A percentile compares a stretch with the other conserved stretches of the same genome.
Evolutionary conservation across 2,888 invertebrate species (phyloP).

Genomic region (Tinea semifulvella): DNA sequence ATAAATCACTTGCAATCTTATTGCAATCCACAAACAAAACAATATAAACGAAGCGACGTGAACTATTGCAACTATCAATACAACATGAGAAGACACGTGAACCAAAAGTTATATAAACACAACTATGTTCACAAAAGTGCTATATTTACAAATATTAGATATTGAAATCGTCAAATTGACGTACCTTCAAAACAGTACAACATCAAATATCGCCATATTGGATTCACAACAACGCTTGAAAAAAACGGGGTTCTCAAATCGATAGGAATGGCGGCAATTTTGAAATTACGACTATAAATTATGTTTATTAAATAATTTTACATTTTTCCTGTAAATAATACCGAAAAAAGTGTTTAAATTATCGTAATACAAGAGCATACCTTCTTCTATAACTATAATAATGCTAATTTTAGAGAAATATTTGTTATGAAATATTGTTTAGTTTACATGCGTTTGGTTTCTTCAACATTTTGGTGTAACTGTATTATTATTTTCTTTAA

Average conservation of each 20-base stretch:
- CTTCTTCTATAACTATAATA: too few relatives aligned
- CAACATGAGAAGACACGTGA: constrained; percentile 31
- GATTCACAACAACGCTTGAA: constrained; percentile 77
- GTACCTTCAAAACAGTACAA: constrained; percentile 67
- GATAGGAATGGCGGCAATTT: constrained; percentile 40
- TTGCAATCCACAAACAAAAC: constrained; percentile 65
- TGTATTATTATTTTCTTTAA: too few relatives aligned
- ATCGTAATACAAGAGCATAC: too few relatives aligned
- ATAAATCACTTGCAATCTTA: constrained; percentile 29
- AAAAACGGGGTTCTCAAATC: constrained; percentile 55
- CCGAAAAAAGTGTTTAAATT: too few relatives aligned
- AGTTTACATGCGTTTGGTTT: too few relatives aligned
- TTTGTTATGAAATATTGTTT: too few relatives aligned
- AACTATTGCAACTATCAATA: constrained; percentile 40
- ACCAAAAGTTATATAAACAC: constrained; percentile 22
- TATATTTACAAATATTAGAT: constrained; percentile 11
- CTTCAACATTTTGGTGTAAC: too few relatives aligned
- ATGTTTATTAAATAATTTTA: too few relatives aligned
- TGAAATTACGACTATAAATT: constrained; percentile 24
- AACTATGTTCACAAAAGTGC: constrained; percentile 1
- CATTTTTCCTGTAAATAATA: too few relatives aligned
- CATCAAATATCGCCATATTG: constrained; percentile 74
- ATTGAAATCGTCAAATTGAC: constrained; percentile 56
- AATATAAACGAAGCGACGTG: constrained; percentile 41
- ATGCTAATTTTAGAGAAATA: too few relatives aligned